phyloP scores from a whole-genome alignment of 2,797 vertebrate genomes.

The Brotula barbata region DNA sequence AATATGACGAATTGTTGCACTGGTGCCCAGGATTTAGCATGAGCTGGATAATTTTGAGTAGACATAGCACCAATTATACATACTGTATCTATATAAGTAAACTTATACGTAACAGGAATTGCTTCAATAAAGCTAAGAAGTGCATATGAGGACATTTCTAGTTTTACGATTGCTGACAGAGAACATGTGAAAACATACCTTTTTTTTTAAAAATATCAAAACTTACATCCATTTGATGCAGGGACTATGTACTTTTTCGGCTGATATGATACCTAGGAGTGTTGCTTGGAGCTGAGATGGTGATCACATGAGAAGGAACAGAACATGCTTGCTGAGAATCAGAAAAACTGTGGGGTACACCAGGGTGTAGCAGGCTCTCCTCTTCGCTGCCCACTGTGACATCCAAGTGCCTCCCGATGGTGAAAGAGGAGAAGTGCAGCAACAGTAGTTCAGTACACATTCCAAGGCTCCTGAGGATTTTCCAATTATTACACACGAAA shows the following conservation, averaged over 20 bases:
- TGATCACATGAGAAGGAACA: slow-evolving; percentile 62
- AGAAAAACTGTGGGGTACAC: slow-evolving; percentile 72
- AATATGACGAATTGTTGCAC: not conserved
- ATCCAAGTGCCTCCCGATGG: slow-evolving; percentile 86
- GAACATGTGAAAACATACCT: too few relatives aligned
- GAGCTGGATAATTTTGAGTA: too few relatives aligned
- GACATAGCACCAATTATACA: too few relatives aligned
- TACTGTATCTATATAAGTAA: too few relatives aligned
- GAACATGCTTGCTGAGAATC: slow-evolving; percentile 19
- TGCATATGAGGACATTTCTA: too few relatives aligned
- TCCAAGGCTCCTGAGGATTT: slow-evolving; percentile 81
- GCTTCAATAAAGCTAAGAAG: too few relatives aligned
- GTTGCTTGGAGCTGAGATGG: slow-evolving; percentile 58
- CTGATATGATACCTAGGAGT: slow-evolving; percentile 60
- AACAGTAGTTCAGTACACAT: slow-evolving; percentile 87
- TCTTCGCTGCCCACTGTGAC: slow-evolving; percentile 80
- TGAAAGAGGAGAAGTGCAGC: slow-evolving; percentile 88
- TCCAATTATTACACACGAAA: not conserved
- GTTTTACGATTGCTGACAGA: too few relatives aligned
- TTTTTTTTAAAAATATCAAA: too few relatives aligned
- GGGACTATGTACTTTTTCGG: not conserved
- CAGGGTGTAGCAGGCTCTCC: slow-evolving; percentile 80
- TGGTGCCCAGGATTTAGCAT: too few relatives aligned
- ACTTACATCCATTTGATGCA: too few relatives aligned
- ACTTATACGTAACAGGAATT: too few relatives aligned